These are phyloP conservation scores for Pleuronectes platessa DNA, from an alignment of 2,113 vertebrate species.

Conservation along the genomic window DNA sequence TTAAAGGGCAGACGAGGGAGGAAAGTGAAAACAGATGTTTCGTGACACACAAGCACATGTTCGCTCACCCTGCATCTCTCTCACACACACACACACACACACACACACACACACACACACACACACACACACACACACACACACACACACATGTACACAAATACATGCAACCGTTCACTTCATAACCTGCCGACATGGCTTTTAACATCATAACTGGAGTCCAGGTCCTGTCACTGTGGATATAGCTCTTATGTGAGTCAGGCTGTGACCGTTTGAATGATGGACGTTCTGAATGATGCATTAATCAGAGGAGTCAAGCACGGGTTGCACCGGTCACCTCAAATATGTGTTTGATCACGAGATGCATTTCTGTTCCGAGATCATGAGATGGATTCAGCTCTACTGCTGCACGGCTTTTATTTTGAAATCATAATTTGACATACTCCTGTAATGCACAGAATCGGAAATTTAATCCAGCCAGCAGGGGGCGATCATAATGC, in stretches of 20 bases:
- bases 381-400: neutral
- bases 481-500: neutral
- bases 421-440: no score
- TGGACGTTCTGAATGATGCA: conserved; percentile 29
- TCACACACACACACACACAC: neutral
- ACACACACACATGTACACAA: neutral
- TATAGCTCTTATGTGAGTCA: conserved; percentile 35
- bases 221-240: conserved; percentile 67
- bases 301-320: conserved; percentile 60
- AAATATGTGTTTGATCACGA: conserved; percentile 46
- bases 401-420: neutral
- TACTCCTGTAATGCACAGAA: no score
- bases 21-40: conserved; percentile 68
- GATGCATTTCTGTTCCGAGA: conserved; percentile 1
- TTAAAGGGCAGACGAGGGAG: conserved; percentile 59
- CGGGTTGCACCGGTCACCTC: conserved; percentile 15
- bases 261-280: conserved; percentile 39
- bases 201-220: conserved; percentile 30
- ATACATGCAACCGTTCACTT: no score
- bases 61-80: neutral
- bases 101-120: neutral
- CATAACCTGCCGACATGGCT: neutral
- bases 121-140: no score
- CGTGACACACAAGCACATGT: conserved; percentile 15
- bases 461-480: neutral